Base-by-base conservation (phyloP, 2,888 invertebrate genomes). In the Sericinus montela region DNA sequence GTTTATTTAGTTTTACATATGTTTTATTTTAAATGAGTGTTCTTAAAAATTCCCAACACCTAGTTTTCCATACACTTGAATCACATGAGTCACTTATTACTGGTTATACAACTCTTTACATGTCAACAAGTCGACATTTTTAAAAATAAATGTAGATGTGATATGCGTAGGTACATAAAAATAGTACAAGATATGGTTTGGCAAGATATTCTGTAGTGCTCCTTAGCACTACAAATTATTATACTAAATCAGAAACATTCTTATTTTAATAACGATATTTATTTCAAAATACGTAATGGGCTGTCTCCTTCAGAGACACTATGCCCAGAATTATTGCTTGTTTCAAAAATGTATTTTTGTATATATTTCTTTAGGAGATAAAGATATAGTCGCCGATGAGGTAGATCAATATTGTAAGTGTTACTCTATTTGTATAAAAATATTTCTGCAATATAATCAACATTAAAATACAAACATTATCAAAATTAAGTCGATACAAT, bases 391-490 rank as follows among this genome's bases (percentile, higher is more conserved):
- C 69, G 67, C 73, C 78, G 78, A 68, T 85, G 87, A 88, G 87
- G 87, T 88, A 87, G 87, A 75, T 82, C 65, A 75, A 76, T 72
- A 69, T 75, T 79, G 78, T 75, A 65, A 72, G 63, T 79, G 80
- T 79, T 62, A 77, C 70, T 75, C 73, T 79, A 79, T 78, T 69
- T 81, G 79, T 88, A 87, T 88, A 88, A 88, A 88, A 88, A 88
- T 88, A 88, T 78, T 86, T 87, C 75, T 84, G 86, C 74, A 80
- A 83, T 86, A 86, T 84, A 85, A 80, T 82, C 70, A 86, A 88
- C 87, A 84, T 81, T 82, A 64, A 86, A 85, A 85, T 86, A 86
- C 81, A 82, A 86, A 83, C 79, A 83, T 79, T 82, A 86, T 84
- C 80, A 84, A 84, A 84, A 84, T 78, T 78, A 80, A 74, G 67